Evolutionary conservation across 2,888 invertebrate genomes (phyloP).

Genomic region (Auanema freiburgensis): DNA sequence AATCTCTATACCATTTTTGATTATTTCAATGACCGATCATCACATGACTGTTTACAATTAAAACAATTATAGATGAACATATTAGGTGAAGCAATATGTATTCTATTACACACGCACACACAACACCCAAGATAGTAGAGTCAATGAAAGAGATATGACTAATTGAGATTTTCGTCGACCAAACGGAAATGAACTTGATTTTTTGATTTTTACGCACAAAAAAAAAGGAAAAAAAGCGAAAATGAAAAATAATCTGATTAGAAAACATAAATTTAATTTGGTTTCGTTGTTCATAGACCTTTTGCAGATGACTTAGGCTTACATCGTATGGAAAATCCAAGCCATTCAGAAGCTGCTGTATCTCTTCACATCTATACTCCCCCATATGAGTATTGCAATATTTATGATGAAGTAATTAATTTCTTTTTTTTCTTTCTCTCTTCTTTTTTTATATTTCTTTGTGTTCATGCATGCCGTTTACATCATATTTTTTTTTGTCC

Average conservation of each 20-base stretch:
- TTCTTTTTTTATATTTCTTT: not conserved
- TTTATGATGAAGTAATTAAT: conserved; percentile 79
- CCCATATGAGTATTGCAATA: conserved; percentile 82
- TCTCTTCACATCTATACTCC: conserved; percentile 94
- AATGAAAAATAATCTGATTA: not conserved
- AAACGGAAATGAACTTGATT: too few relatives aligned
- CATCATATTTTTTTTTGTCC: not conserved
- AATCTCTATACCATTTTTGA: too few relatives aligned
- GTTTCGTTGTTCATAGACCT: not conserved
- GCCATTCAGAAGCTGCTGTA: conserved; percentile 83
- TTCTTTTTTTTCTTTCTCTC: not conserved
- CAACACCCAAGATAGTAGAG: too few relatives aligned
- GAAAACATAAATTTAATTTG: not conserved
- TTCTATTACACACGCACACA: too few relatives aligned
- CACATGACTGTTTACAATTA: too few relatives aligned
- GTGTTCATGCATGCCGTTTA: not conserved
- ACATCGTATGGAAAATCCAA: conserved; percentile 91
- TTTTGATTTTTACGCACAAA: not conserved
- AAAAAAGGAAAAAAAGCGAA: not conserved
- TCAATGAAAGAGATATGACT: too few relatives aligned
- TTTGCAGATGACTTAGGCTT: conserved; percentile 84
- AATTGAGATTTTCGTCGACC: too few relatives aligned
- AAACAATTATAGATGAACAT: too few relatives aligned
- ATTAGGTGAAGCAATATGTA: too few relatives aligned
- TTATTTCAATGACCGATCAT: too few relatives aligned